Percentiles rank a stretch among this genome's conserved stretches.
Conservation (phyloP, 2,888 invertebrate species). For the Coronaproctus castanopsis region DNA sequence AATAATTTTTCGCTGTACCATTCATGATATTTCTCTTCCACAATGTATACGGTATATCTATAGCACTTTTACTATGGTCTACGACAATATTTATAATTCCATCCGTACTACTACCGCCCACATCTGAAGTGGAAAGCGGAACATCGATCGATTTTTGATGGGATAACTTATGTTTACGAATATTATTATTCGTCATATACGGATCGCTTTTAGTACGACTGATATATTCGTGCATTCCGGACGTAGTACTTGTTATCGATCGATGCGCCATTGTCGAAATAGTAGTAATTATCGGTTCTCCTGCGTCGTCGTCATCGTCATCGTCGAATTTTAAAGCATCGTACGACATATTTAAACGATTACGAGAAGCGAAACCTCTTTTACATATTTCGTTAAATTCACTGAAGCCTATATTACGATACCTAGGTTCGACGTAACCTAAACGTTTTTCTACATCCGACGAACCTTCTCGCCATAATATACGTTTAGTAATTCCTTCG, state of each 20-base stretch:
- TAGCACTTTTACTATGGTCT: slow-evolving; percentile 36
- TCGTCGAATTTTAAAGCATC: slow-evolving; percentile 18
- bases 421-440: slow-evolving; percentile 19
- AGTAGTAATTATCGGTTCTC: slow-evolving; percentile 35
- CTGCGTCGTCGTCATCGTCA: slow-evolving; percentile 23
- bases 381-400: slow-evolving; percentile 23
- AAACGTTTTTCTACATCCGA: slow-evolving; percentile 14
- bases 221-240: slow-evolving; percentile 25
- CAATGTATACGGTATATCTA: slow-evolving; percentile 62
- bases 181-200: slow-evolving; percentile 35
- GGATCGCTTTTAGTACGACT: slow-evolving; percentile 66
- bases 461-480: slow-evolving; percentile 14
- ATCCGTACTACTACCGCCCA: slow-evolving; percentile 36
- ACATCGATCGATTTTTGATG: slow-evolving; percentile 27
- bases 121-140: slow-evolving; percentile 29
- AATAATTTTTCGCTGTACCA: slow-evolving; percentile 47
- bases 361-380: slow-evolving; percentile 19
- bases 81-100: no score
- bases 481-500: slow-evolving; percentile 19
- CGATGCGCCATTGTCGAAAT: neutral
- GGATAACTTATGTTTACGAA: slow-evolving; percentile 26
- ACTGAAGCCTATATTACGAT: slow-evolving; percentile 21
- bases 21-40: slow-evolving; percentile 73
- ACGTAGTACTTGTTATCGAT: slow-evolving; percentile 23
- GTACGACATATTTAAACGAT: slow-evolving; percentile 12